Evolutionary conservation across 2,888 invertebrate genomes (phyloP), one percentile per base, ranked within the genome.

Genomic region (Criorhina ranunculi): DNA sequence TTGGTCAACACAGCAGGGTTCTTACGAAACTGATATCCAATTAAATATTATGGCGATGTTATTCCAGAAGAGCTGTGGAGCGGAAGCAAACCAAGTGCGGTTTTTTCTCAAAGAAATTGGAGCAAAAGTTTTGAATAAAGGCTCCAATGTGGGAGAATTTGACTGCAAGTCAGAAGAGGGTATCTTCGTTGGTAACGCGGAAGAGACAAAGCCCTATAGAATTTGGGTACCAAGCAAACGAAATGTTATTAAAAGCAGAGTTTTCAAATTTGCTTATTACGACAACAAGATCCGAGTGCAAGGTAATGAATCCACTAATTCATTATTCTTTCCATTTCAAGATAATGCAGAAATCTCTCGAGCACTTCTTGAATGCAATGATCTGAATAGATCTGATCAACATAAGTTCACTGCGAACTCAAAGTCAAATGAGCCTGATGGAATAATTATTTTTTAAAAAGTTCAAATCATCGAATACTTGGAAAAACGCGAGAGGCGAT

Each of bases 1-100:
- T 15, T 62, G 11, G 55, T 73, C 17, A 60, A 72, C 31, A 72
- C 60, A 4, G 40, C 72, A 1, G 72, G 35, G 5, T 60, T 69
- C 29, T 40, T 72, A 5, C 37, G 55, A 42, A 69, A 69, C 19
- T 31, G 33, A 69, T 69, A 57, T 44, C 44, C 44, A 42, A 69
- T 57, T 5, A 69, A 57, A 57, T 11, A 7, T 8, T 44, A 37
- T 9, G 15, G 8, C 6, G 31, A n/a, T 42, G n/a, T 24, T 15
- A 51, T 29, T 7, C 60, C 40, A 9, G 29, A 73, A 8, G 53
- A 62, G 8, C 11, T 42, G n/a, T 59, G 42, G 42, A 62, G 37
- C 7, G 40, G 49, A 57, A 33, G 49, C 19, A 60, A 60, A 42
- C 51, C 51, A 42, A 53, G 7, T 15, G 15, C 15, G 42, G 5